A percentile compares a stretch with the other conserved stretches of the same genome.
These are phyloP conservation scores for Forficula auricularia DNA, from an alignment of 1,140 invertebrate genomes.

Conservation along the genomic window DNA sequence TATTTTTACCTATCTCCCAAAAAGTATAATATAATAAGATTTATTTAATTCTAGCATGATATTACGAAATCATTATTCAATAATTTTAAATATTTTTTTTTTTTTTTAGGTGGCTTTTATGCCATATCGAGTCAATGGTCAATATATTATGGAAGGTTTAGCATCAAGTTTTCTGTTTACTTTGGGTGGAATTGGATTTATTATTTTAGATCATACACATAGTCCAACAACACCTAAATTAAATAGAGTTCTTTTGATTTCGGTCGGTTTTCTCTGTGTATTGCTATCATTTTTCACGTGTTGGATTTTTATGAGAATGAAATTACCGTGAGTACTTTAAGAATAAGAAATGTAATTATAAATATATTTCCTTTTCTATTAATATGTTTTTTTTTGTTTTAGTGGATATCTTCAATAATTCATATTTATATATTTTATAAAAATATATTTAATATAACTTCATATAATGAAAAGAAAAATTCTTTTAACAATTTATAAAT, in stretches of 20 bases:
- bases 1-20: too few species aligned
- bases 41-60: too few species aligned
- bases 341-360: constrained; percentile 10
- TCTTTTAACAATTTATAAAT: too few species aligned
- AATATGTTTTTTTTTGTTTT: constrained; percentile 18
- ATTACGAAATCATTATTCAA: too few species aligned
- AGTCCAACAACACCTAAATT: constrained; percentile 78
- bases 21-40: too few species aligned
- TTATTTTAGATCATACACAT: constrained; percentile 88
- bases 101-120: constrained; percentile 75
- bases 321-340: constrained; percentile 56
- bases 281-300: constrained; percentile 89
- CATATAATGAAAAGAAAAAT: too few species aligned
- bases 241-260: constrained; percentile 79
- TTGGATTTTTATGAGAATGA: constrained; percentile 98
- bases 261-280: constrained; percentile 83
- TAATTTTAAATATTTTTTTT: too few species aligned
- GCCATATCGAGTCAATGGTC: constrained; percentile 94
- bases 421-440: too few species aligned
- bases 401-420: constrained; percentile 30
- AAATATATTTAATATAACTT: too few species aligned
- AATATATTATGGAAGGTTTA: constrained; percentile 97
- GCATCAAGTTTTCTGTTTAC: constrained; percentile 94
- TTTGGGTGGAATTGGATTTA: constrained; percentile 87
- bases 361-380: constrained; percentile 10